Conservation (phyloP, 2,888 invertebrate genomes). For the Hermaeophaga mercurialis region DNA sequence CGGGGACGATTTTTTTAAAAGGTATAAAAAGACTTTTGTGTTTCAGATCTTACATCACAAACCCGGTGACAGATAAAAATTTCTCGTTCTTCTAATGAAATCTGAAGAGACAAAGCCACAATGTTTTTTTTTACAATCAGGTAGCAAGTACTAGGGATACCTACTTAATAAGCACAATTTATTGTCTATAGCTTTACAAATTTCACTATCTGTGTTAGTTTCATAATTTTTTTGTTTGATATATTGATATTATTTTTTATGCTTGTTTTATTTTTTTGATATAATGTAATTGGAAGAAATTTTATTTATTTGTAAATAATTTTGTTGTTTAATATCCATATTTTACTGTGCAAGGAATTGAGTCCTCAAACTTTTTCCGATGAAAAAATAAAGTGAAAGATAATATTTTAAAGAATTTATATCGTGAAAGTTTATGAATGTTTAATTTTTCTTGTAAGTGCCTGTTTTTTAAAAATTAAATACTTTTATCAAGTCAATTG, state of each 20-base stretch:
- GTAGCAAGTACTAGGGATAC: slow-evolving; percentile 30
- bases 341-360: neutral
- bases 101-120: slow-evolving; percentile 36
- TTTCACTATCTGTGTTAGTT: slow-evolving; percentile 38
- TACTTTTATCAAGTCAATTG: slow-evolving; percentile 4
- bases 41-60: slow-evolving; percentile 70
- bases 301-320: slow-evolving; percentile 20
- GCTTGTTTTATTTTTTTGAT: slow-evolving; percentile 25
- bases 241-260: slow-evolving; percentile 36
- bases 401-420: slow-evolving; percentile 11
- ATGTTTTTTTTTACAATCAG: slow-evolving; percentile 34
- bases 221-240: slow-evolving; percentile 33
- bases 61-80: slow-evolving; percentile 69
- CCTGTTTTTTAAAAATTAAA: slow-evolving; percentile 31
- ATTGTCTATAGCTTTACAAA: slow-evolving; percentile 27
- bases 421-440: slow-evolving; percentile 25
- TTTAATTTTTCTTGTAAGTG: slow-evolving; percentile 38
- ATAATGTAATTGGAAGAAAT: slow-evolving; percentile 3
- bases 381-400: neutral
- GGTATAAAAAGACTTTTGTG: too few species aligned
- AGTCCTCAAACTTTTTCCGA: neutral
- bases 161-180: slow-evolving; percentile 32
- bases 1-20: too few species aligned
- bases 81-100: slow-evolving; percentile 64
- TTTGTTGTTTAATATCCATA: slow-evolving; percentile 14